Evolutionary conservation across 1,140 invertebrate species (phyloP).

Genomic region (Diorhabda sublineata): DNA sequence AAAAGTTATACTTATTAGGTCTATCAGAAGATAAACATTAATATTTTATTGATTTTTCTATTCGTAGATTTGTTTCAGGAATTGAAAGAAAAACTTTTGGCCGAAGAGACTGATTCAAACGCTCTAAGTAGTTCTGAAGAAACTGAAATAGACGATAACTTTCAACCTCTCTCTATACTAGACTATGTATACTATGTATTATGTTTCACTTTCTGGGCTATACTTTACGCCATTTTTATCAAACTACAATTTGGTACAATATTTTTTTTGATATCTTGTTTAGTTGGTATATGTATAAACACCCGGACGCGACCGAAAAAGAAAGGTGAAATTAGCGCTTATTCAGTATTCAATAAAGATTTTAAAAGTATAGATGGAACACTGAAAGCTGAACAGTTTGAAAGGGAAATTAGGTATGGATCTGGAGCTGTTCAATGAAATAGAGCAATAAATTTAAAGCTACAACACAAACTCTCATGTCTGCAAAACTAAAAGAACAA

Average conservation of each 20-base stretch:
- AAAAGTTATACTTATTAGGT: too few relatives aligned
- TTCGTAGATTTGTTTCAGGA: neutral
- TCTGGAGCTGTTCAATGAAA: neutral
- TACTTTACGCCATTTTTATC: slow-evolving; percentile 64
- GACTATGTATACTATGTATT: slow-evolving; percentile 46
- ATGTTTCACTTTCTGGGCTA: slow-evolving; percentile 61
- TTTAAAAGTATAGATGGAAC: slow-evolving; percentile 91
- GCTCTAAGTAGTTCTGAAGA: neutral
- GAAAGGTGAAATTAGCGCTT: slow-evolving; percentile 82
- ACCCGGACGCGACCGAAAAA: slow-evolving; percentile 69
- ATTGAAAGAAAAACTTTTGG: neutral
- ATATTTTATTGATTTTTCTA: too few relatives aligned
- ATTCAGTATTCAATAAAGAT: slow-evolving; percentile 96
- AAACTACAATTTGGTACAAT: slow-evolving; percentile 86
- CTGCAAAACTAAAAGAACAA: too few relatives aligned
- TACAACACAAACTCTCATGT: too few relatives aligned
- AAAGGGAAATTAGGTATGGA: slow-evolving; percentile 75
- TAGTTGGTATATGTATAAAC: slow-evolving; percentile 81
- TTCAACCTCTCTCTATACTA: slow-evolving; percentile 23
- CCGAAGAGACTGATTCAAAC: neutral
- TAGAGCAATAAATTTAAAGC: too few relatives aligned
- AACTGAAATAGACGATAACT: neutral
- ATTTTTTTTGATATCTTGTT: slow-evolving; percentile 75
- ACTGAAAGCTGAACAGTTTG: slow-evolving; percentile 91
- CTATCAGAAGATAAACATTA: too few relatives aligned